Base-by-base conservation (phyloP, 1,140 invertebrate genomes). In the Cephus cinctus region DNA sequence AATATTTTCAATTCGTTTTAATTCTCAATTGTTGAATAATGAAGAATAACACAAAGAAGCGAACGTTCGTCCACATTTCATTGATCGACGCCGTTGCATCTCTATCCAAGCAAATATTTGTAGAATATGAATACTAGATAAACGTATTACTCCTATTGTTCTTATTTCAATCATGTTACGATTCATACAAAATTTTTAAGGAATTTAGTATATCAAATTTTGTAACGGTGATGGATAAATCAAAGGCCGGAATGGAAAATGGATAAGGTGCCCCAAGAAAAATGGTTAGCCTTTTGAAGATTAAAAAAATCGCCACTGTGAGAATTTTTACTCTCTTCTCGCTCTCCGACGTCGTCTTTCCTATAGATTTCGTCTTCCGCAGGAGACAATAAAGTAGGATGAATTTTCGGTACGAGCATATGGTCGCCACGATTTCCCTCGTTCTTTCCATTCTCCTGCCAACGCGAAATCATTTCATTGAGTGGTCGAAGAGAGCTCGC, bases 401-500 rank as follows among this genome's bases (percentile, higher is more conserved):
- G n/a, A n/a, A n/a, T n/a, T n/a, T 43, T 32, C 6, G 5, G 43
- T 6, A 11, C 30, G 20, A 16, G 36, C 2, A 45, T 47, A 2
- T 49, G 30, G 5, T 63, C 61, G 2, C 61, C 60, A 5, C 32
- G 55, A 41, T 50, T 41, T 15, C 47, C 43, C 20, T 59, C 35
- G 3, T 51, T 38, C 1, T n/a, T 4, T 25, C 57, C 35, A 4
- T 51, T 38, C 1, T n/a, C 3, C 25, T 47, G 46, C 62, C 62
- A 65, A 18, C 61, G 55, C 0, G 58, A 61, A 2, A 45, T 49
- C 11, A 63, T 65, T 42, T 63, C 45, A 14, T 48, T 49, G 3
- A 65, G 48, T 0, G 61, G 51, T 19, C 59, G 61, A 11, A 65
- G 9, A n/a, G 32, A 36, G 9, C 16, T 49, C 3, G 59, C 58